Evolutionary conservation across 1,140 invertebrate genomes (phyloP), one percentile per base, ranked within the genome.

Genomic region (Nixonia krombeini): DNA sequence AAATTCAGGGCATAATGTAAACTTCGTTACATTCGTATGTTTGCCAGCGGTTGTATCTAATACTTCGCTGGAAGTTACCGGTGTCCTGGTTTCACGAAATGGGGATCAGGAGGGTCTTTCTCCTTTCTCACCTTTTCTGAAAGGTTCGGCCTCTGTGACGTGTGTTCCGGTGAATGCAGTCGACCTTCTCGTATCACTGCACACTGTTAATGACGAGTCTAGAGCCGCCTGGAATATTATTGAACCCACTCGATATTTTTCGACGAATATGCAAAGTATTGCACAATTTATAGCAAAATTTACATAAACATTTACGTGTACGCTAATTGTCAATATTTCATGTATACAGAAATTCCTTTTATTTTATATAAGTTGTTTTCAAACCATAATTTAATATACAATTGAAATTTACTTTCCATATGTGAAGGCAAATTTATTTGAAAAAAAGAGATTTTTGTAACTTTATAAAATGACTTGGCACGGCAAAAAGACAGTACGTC

Each of bases 151-250:
- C 2, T 37, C 28, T 56, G n/a, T n/a, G 35, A 67, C 50, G 49
- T 59, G 50, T 44, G 57, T 53, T 62, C 46, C 52, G 65, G 76
- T 80, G 78, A 80, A 80, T 80, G 78, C 78, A 77, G 78, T 80
- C 65, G 76, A 68, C 78, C 78, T 80, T 80, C 76, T 68, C 41
- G 13, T 57, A 57, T 57, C 53, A 65, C 41, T 51, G 26, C 28
- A 53, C 49, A 53, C 23, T 10, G 9, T 23, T 28, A 35, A 37
- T 63, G 44, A 46, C 25, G 42, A 23, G 40, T 49, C 33, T 44
- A 49, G 13, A 37, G 42, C 15, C 12, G 17, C 31, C 21, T 21
- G 12, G 33, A 35, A 13, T 15, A 15, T 13, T 13, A 35, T 12
- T 10, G 12, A 10, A 6, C n/a, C 7, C n/a, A 35, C 33, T 4